Evolutionary conservation across 2,113 vertebrate genomes (phyloP), one percentile per base, ranked within the genome.

Genomic region (Erythrocebus patas): DNA sequence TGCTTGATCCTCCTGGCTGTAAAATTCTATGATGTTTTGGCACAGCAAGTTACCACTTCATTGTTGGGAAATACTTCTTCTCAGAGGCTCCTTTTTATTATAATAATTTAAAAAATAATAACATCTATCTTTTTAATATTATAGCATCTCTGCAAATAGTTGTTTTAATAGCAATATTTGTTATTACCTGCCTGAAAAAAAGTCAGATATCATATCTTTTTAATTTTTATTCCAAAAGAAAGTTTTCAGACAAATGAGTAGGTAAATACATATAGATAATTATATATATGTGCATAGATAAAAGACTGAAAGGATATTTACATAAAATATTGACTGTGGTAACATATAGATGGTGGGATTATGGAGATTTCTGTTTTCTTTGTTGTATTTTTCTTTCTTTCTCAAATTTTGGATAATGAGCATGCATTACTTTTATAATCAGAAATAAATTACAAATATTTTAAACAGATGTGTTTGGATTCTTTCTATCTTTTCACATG

Each of bases 201-300:
- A 70, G 76, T n/a, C 52, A 91, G 32, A 75, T 18, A 61, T 52
- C 8, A 70, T 40, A 4, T 50, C 48, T 76, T 88, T 40, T n/a
- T 35, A 57, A 50, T 50, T 64, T 93, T 95, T 88, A 81, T 55
- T 78, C 30, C 81, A 91, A 91, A 64, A 88, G 27, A 82, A 91
- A 93, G 78, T 48, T 32, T 79, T 18, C n/a, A 59, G 27, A 40
- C 81, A 81, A 64, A 59, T 43, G 27, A 43, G 20, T 79, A 93
- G 25, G 25, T 75, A 66, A 64, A 93, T 22, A 81, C 27, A 52
- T 16, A 80, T 0, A 89, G n/a, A 38, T 61, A 25, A 32, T 45
- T 73, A 6, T 59, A 38, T 57, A 57, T 8, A 32, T 2, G 72
- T 11, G 1, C 35, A 45, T 14, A 83, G 78, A 88, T 23, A 73